These are phyloP conservation scores for Chrysocyon brachyurus DNA, from an alignment of 2,797 vertebrate species.

Conservation along the genomic window DNA sequence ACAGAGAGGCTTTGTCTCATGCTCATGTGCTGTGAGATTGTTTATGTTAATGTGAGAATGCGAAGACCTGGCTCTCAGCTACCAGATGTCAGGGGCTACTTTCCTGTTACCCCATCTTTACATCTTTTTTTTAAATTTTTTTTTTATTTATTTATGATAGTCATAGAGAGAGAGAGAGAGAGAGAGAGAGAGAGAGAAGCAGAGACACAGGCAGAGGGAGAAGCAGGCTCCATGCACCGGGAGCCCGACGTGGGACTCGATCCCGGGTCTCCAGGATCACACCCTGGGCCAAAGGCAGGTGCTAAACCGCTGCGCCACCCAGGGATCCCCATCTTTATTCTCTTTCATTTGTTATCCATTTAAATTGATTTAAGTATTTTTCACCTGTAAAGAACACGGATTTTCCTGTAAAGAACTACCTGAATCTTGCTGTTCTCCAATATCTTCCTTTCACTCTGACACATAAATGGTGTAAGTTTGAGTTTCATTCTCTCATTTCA, in stretches of 20 bases:
- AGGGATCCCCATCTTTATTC: not conserved
- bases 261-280: too few relatives aligned
- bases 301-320: too few relatives aligned
- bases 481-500: not conserved
- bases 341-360: not conserved
- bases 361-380: not conserved
- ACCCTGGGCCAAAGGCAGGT: too few relatives aligned
- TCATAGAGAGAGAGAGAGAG: too few relatives aligned
- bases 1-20: not conserved
- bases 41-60: not conserved
- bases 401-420: not conserved
- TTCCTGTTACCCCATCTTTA: not conserved
- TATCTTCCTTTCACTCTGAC: not conserved
- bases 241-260: too few relatives aligned
- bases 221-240: too few relatives aligned
- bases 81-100: not conserved
- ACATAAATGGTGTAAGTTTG: not conserved
- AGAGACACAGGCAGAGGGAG: too few relatives aligned
- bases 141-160: too few relatives aligned
- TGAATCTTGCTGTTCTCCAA: not conserved
- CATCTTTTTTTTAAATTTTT: not conserved
- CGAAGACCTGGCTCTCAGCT: not conserved
- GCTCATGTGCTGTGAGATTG: not conserved
- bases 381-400: not conserved
- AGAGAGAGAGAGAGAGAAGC: too few relatives aligned